Evolutionary conservation across 2,888 invertebrate species (phyloP).

Genomic region (Macrophya annulata): DNA sequence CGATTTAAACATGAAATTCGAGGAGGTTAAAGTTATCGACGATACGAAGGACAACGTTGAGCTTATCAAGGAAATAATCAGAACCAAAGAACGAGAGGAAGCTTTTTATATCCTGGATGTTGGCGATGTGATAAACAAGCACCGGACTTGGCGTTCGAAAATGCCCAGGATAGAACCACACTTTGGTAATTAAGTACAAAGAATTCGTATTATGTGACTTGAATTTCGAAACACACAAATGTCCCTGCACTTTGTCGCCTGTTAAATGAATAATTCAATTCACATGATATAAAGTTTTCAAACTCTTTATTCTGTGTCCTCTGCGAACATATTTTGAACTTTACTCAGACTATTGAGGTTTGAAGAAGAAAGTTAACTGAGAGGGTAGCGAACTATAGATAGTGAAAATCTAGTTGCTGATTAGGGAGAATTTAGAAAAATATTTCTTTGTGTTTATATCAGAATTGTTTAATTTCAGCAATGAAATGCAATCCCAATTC

Average conservation of each 20-base stretch:
- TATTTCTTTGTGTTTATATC: neutral
- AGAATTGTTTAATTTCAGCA: slow-evolving; percentile 75
- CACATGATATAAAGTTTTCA: neutral
- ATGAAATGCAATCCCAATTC: slow-evolving; percentile 84
- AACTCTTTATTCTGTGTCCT: neutral
- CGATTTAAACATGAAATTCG: slow-evolving; percentile 55
- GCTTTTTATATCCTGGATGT: slow-evolving; percentile 73
- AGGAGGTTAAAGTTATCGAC: slow-evolving; percentile 68
- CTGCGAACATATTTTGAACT: neutral
- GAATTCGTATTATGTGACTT: neutral
- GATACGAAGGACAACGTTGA: slow-evolving; percentile 66
- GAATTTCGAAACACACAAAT: neutral
- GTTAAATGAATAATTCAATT: neutral
- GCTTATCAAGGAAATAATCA: slow-evolving; percentile 68
- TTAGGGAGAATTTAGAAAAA: neutral
- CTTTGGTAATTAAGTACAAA: slow-evolving; percentile 68
- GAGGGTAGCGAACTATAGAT: neutral
- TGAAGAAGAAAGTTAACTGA: neutral
- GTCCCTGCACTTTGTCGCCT: neutral
- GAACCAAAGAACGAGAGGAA: slow-evolving; percentile 67
- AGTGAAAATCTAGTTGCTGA: neutral
- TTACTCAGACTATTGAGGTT: neutral
- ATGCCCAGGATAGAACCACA: slow-evolving; percentile 75
- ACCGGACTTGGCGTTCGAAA: slow-evolving; percentile 71
- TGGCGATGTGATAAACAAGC: slow-evolving; percentile 70